Evolutionary conservation across 2,888 invertebrate species (phyloP), one percentile per base, ranked within the genome.

Genomic region (Ceraclea dissimilis): DNA sequence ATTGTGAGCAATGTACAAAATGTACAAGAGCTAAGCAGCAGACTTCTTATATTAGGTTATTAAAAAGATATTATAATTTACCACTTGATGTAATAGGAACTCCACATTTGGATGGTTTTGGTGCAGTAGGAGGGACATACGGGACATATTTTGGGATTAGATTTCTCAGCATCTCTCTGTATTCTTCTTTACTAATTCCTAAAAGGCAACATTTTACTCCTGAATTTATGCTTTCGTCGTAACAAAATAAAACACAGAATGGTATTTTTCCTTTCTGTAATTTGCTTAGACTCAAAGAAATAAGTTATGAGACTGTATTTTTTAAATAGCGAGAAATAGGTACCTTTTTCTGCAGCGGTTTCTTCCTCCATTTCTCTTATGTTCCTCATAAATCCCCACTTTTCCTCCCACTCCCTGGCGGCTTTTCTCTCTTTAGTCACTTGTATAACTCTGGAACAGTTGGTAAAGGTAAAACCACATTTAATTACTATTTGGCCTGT

Each of bases 381-480:
- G 11, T 57, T 34, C 22, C 56, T 58, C 5, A 58, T 22, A 17
- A 59, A 59, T 2, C 58, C 58, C 61, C 61, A 61, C 16, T 61
- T 57, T 16, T 51, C 49, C 33, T 59, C 54, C 59, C 59, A 61
- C 33, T 61, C 61, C 52, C 56, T 57, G 10, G 57, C 61, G 16
- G 59, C 52, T 26, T 19, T 43, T 22, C 58, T 58, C 43, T 61
- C 61, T 34, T 61, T 61, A 44, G 31, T 34, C 6, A 61, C 61
- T 34, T 59, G 61, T 2, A 49, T 49, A 18, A 56, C 56, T 49
- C 60, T 61, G 43, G 5, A 48, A 53, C n/a, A 18, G 8, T 33
- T 33, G 33, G 8, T 33, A 10, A 33, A 33, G 13, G 33, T 33
- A 33, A 33, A 33, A 33, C 8, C 8, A 33, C 13, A 33, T 13